These are phyloP conservation scores for Oscheius sp. DNA, from an alignment of 2,888 invertebrate species.

Conservation along the genomic window DNA sequence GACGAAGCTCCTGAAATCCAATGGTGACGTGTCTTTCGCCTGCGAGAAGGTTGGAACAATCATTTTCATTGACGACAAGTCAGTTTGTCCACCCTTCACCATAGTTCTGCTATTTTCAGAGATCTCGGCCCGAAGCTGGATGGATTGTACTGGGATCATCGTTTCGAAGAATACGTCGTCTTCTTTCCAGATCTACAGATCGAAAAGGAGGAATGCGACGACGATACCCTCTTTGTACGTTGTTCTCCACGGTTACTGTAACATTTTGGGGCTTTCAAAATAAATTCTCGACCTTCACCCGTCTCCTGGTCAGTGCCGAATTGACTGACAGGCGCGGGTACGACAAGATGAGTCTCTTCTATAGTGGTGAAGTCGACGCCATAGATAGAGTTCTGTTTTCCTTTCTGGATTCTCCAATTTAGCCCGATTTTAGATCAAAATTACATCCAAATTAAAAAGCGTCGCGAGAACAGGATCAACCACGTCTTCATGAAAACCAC, in stretches of 20 bases:
- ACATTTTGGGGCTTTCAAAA: neutral
- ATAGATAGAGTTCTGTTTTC: neutral
- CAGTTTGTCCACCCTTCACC: too few relatives aligned
- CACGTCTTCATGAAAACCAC: neutral
- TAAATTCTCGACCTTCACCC: neutral
- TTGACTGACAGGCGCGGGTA: neutral
- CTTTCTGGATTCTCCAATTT: neutral
- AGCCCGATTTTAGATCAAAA: neutral
- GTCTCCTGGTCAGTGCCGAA: neutral
- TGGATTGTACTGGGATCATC: neutral
- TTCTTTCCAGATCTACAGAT: neutral
- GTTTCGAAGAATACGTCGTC: slow-evolving; percentile 3
- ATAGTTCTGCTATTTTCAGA: too few relatives aligned
- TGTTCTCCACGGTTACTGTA: too few relatives aligned
- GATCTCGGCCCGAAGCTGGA: neutral
- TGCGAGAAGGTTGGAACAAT: too few relatives aligned
- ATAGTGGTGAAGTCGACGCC: neutral
- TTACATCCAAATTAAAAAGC: neutral
- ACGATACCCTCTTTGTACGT: neutral
- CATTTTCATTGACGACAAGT: too few relatives aligned
- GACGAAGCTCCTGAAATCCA: too few relatives aligned
- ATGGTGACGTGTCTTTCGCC: too few relatives aligned
- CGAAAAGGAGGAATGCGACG: neutral
- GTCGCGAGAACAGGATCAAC: neutral
- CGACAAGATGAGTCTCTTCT: neutral